Evolutionary conservation across 1,140 invertebrate genomes (phyloP), one percentile per base, ranked within the genome.

Genomic region (Zelostemma sp.): DNA sequence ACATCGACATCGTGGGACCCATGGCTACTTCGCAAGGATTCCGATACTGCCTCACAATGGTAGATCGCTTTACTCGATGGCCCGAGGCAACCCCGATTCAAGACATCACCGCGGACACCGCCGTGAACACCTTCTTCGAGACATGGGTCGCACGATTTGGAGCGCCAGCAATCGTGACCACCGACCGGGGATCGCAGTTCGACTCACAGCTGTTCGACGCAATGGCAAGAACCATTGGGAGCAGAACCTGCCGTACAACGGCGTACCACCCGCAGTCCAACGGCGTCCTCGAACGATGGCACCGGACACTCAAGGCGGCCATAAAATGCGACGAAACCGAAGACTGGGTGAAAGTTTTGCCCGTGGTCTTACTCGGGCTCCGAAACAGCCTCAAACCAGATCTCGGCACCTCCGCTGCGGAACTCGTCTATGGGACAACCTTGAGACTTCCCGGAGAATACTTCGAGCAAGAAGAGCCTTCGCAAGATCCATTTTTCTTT

Each of bases 71-170:
- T 14, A 50, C 53, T 0, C 5, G 76, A 18, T 84, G 80, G 80
- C 75, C 78, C 25, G 78, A 80, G 58, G 81, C 74, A 0, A 40
- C 56, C 6, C 75, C 79, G 0, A 18, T 80, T 5, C 17, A 40
- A 9, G 48, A 72, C 28, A 80, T 81, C 6, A 61, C 63, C 8
- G 79, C 82, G 11, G 65, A 78, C 45, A 70, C 73, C 6, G 65
- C 81, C 3, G 78, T 69, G 4, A 9, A 57, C 16, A 66, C 73
- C 3, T 66, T 86, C 6, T 56, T 65, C 14, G 5, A 53, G 1
- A 41, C 38, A 1, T 85, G 79, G 78, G 74, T 86, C 12, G 40
- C 70, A 1, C 64, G 80, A 8, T 87, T 79, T 61, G 84, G 86
- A 0, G 28, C 60, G 0, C 81, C 83, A 3, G 1, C 15, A 0